phyloP scores from a whole-genome alignment of 2,113 vertebrate genomes.

The Phocoena phocoena region DNA sequence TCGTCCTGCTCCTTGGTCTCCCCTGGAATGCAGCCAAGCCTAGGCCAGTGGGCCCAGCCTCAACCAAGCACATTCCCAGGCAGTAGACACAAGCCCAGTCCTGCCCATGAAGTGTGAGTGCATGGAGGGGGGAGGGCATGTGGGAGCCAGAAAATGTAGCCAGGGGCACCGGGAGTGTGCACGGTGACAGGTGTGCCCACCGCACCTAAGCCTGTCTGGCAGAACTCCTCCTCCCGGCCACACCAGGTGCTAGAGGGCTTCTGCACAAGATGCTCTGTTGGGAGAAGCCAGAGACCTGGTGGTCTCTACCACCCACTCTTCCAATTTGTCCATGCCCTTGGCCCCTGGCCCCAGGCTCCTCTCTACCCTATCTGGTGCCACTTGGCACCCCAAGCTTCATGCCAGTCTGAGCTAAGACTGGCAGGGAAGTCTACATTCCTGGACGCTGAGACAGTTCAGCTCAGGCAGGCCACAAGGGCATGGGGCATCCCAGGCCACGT shows the following conservation, averaged over 20 bases:
- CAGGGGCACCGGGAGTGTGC: conserved; percentile 48
- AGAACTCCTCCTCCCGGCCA: conserved; percentile 4
- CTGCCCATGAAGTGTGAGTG: conserved; percentile 54
- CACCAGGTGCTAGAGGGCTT: conserved; percentile 22
- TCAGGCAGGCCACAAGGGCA: conserved; percentile 39
- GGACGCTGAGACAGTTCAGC: conserved; percentile 69
- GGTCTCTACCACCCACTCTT: not conserved
- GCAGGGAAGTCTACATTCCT: conserved; percentile 73
- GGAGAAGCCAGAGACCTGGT: not conserved
- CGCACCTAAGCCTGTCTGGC: not conserved
- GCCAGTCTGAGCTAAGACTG: conserved; percentile 62
- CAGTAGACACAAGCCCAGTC: conserved; percentile 64
- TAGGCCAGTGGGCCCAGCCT: not conserved
- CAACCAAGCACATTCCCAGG: conserved; percentile 62
- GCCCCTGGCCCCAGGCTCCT: not conserved
- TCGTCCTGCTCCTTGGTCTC: not conserved
- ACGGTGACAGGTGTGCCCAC: conserved; percentile 55
- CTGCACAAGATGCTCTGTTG: not conserved
- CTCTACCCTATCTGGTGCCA: conserved; percentile 52
- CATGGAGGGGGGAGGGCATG: not conserved
- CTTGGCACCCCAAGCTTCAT: conserved; percentile 46
- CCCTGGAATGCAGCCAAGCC: conserved; percentile 9
- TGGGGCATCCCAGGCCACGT: conserved; percentile 56
- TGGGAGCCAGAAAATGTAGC: conserved; percentile 68
- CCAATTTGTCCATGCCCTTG: not conserved